Evolutionary conservation across 2,797 vertebrate genomes (phyloP).

Genomic region (Enteromius thamalakanensis): DNA sequence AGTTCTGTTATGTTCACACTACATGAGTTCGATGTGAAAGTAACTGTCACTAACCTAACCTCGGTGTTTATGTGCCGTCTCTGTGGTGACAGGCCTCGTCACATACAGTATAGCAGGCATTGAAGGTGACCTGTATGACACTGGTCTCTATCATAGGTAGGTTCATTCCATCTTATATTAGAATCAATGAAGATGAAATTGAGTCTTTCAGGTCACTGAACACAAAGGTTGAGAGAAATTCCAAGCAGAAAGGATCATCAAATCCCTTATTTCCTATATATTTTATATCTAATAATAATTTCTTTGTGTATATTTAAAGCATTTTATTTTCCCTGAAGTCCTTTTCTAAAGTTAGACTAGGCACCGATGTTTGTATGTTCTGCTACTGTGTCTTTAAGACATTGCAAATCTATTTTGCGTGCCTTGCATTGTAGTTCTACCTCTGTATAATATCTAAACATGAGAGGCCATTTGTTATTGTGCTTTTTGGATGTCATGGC

Average conservation of each 20-base stretch:
- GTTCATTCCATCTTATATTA: neutral
- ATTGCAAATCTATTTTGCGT: neutral
- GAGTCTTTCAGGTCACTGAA: slow-evolving; percentile 31
- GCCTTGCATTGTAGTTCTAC: neutral
- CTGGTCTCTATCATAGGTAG: neutral
- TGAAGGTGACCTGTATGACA: slow-evolving; percentile 17
- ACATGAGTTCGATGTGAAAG: neutral
- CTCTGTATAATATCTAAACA: neutral
- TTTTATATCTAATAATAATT: neutral
- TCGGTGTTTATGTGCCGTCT: neutral
- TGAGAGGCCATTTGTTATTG: neutral
- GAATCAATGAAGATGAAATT: slow-evolving; percentile 39
- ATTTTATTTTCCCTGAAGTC: neutral
- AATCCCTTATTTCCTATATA: neutral
- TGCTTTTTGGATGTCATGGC: neutral
- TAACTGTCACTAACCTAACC: neutral
- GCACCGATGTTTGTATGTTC: neutral
- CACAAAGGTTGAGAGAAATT: neutral
- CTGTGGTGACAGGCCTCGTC: too few species aligned
- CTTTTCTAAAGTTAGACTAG: neutral
- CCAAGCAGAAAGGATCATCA: neutral
- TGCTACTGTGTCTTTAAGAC: neutral
- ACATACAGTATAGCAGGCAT: neutral
- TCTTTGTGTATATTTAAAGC: neutral
- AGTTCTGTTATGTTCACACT: neutral